A percentile compares a stretch with the other conserved stretches of the same genome.
These are phyloP conservation scores for Mustelus asterias DNA, from an alignment of 2,113 vertebrate species.

Conservation along the genomic window DNA sequence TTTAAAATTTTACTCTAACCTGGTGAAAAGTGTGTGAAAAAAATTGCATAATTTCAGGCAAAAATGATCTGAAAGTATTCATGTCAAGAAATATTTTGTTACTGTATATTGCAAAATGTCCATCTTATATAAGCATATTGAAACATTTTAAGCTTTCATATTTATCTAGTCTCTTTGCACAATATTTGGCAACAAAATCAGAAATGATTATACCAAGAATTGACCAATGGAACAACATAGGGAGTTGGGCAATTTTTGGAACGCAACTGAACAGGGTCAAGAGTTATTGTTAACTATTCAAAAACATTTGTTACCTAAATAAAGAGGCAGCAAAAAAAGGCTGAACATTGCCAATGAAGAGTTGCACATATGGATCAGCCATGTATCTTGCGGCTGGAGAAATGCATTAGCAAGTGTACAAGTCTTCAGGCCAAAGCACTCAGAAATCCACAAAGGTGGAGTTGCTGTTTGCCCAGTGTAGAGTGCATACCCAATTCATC, in stretches of 20 bases:
- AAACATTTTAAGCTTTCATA: background rate
- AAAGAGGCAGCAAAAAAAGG: background rate
- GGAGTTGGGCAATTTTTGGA: background rate
- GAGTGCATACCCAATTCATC: background rate
- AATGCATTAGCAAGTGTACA: background rate
- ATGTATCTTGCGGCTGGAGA: background rate
- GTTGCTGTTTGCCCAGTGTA: background rate
- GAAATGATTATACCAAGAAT: background rate
- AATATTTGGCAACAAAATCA: background rate
- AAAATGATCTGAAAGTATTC: background rate
- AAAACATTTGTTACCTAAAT: background rate
- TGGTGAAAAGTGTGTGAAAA: background rate
- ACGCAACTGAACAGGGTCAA: background rate
- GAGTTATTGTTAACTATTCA: background rate
- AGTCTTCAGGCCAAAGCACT: background rate
- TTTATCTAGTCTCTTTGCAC: background rate
- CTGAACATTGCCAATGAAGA: too few species aligned
- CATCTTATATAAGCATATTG: background rate
- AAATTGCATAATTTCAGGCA: background rate
- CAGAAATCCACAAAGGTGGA: background rate
- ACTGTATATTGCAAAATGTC: background rate
- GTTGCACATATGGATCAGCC: background rate
- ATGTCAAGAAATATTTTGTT: background rate
- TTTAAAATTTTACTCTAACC: background rate
- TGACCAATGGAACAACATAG: background rate